A percentile compares a stretch with the other conserved stretches of the same genome.
Evolutionary conservation across 92 coral and sea anemone species (phyloP).

Genomic region (Parazoanthus atlanticus): DNA sequence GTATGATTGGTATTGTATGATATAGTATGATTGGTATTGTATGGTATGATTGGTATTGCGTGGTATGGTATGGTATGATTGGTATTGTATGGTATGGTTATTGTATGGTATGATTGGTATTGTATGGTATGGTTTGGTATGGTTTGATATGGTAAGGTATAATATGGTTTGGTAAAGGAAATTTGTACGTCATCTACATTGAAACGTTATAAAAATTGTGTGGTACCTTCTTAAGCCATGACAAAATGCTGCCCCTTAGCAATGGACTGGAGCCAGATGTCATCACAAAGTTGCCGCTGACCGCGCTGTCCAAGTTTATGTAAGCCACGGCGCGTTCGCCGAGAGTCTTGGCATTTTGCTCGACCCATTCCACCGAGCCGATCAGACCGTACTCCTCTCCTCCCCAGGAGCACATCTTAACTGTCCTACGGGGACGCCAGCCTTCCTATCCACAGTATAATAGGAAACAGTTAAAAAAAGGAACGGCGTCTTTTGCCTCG

Average conservation of each 20-base stretch:
- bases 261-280: slow-evolving; percentile 51
- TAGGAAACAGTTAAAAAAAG: background rate
- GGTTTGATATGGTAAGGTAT: no score
- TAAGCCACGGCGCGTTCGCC: slow-evolving; percentile 75
- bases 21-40: no score
- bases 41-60: no score
- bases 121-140: no score
- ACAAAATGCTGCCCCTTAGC: slow-evolving; percentile 50
- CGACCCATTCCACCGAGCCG: slow-evolving; percentile 96
- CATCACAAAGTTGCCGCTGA: slow-evolving; percentile 56
- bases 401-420: slow-evolving; percentile 96
- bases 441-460: slow-evolving; percentile 38
- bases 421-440: slow-evolving; percentile 98
- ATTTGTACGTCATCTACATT: no score
- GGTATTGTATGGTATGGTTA: no score
- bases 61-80: no score
- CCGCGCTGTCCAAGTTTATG: slow-evolving; percentile 75
- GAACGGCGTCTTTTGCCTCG: no score
- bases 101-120: no score
- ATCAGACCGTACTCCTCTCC: slow-evolving; percentile 87
- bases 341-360: slow-evolving; percentile 66
- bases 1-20: no score
- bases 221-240: slow-evolving; percentile 49
- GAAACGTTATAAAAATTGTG: no score
- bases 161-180: no score